Evolutionary conservation across 2,113 vertebrate genomes (phyloP), one percentile per base, ranked within the genome.

Genomic region (Bujurquina vittata): DNA sequence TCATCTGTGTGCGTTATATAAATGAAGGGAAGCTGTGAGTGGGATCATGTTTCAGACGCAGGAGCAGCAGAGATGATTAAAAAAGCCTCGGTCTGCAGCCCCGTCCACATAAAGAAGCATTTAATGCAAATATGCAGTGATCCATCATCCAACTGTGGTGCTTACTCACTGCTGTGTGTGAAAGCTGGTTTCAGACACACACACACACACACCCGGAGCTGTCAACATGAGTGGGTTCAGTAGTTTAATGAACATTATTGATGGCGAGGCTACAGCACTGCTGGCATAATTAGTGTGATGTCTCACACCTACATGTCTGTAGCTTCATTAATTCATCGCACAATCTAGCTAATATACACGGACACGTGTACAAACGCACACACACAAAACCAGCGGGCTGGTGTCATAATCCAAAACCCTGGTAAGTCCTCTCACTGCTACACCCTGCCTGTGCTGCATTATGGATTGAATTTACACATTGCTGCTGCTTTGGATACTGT

Each of bases 231-330:
- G 83, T 73, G 89, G 88, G 85, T 88, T 92, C 76, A 88, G 86
- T 73, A 85, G 83, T 93, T 92, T 93, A 91, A 89, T 90, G 91
- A 91, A 88, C 81, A 54, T 92, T 91, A 93, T 91, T 89, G 89
- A 94, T 89, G 90, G 83, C 5, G 56, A 75, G 88, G 84, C 83
- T 80, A 69, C 84, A 80, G 80, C 81, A 33, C 76, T 56, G 87
- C 89, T 83, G 76, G 23, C 3, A 75, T 91, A 91, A 93, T 92
- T 91, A 93, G 87, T 55, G 84, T 5, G 69, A 90, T 80, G 92
- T 84, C 88, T 89, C 86, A 81, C 90, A 91, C 88, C 92, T 92
- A 88, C 89, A 82, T 77, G 83, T 84, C 79, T 85, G 81, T 23
- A 82, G 89, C 84, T 86, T 91, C 80, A 88, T 91, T 89, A 86